phyloP scores from a whole-genome alignment of 1,140 invertebrate genomes.

The Cydia strobilella region DNA sequence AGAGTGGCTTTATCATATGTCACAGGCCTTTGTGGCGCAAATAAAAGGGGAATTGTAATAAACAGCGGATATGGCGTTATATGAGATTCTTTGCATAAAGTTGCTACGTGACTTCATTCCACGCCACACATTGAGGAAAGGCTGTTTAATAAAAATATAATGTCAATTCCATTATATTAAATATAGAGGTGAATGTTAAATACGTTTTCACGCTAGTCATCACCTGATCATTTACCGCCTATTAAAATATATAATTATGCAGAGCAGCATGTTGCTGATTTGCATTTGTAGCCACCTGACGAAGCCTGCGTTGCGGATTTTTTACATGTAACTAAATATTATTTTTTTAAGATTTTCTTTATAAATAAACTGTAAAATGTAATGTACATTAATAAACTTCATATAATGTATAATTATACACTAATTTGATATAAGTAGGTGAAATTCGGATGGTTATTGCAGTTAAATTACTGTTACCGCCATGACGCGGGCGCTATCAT shows the following conservation, averaged over 20 bases:
- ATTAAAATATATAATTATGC: too few relatives aligned
- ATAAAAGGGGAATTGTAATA: constrained; percentile 21
- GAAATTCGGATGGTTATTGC: not conserved
- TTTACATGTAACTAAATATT: too few relatives aligned
- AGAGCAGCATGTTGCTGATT: too few relatives aligned
- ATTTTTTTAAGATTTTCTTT: too few relatives aligned
- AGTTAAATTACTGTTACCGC: not conserved
- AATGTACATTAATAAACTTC: too few relatives aligned
- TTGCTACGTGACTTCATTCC: not conserved
- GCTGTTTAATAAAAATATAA: not conserved
- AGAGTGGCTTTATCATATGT: not conserved
- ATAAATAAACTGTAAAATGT: too few relatives aligned
- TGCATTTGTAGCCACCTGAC: too few relatives aligned
- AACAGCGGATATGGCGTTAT: not conserved
- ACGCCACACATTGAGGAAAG: not conserved
- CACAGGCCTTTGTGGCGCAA: not conserved
- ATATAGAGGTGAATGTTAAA: not conserved
- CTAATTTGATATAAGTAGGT: not conserved
- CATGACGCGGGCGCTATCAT: too few relatives aligned
- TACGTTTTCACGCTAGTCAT: too few relatives aligned
- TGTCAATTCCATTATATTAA: not conserved
- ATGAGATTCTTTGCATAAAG: constrained; percentile 22
- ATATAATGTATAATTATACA: too few relatives aligned
- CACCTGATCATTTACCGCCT: too few relatives aligned
- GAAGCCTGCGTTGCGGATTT: too few relatives aligned